Conservation (phyloP, 1,140 invertebrate species). For the Bombyx mandarina region DNA sequence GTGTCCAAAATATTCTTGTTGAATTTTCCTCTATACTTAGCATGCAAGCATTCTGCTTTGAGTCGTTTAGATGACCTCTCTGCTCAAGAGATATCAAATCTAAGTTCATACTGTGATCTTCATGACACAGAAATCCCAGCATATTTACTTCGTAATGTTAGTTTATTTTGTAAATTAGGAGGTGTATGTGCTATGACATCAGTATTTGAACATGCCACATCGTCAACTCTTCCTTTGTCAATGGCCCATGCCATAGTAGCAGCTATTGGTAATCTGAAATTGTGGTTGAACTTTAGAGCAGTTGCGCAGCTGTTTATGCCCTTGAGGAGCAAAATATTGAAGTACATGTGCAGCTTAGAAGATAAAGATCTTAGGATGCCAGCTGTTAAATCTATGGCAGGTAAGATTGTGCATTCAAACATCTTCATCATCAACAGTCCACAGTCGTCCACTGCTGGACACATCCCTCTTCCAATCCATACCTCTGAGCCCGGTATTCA, state of each 20-base stretch:
- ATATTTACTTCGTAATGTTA: constrained; percentile 90
- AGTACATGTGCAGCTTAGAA: constrained; percentile 93
- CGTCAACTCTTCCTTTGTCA: constrained; percentile 83
- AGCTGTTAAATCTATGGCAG: constrained; percentile 92
- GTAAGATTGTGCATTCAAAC: constrained; percentile 49
- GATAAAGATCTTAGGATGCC: constrained; percentile 91
- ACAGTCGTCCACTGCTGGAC: too few species aligned
- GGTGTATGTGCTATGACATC: constrained; percentile 88
- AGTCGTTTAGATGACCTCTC: constrained; percentile 83
- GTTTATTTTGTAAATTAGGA: constrained; percentile 90
- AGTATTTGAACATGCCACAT: constrained; percentile 84
- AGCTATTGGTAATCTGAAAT: constrained; percentile 91
- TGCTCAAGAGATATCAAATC: constrained; percentile 81
- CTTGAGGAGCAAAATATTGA: constrained; percentile 85
- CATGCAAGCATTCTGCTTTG: constrained; percentile 88
- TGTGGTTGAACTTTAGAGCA: constrained; percentile 94
- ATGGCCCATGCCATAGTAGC: constrained; percentile 93
- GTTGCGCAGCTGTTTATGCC: constrained; percentile 91
- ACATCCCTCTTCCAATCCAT: too few species aligned
- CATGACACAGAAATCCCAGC: constrained; percentile 94
- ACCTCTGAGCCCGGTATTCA: too few species aligned
- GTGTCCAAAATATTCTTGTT: constrained; percentile 83
- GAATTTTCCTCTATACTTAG: constrained; percentile 93
- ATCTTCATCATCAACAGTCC: too few species aligned
- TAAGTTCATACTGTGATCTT: constrained; percentile 90